Conservation (phyloP, 2,797 vertebrate species). For the Knipowitschia caucasica region DNA sequence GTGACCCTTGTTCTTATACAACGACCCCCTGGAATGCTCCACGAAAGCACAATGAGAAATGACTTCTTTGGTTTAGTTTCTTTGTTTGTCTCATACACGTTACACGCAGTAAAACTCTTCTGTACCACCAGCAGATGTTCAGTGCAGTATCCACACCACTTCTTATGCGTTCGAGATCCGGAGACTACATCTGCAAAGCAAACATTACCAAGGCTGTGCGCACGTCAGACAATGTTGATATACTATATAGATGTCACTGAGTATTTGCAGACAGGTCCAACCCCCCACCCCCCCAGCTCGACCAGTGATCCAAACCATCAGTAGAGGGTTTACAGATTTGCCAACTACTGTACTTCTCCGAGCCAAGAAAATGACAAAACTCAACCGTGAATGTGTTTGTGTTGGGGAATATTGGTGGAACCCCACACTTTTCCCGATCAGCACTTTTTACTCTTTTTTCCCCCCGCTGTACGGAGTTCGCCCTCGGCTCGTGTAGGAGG, state of each 20-base stretch:
- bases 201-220: slow-evolving; percentile 75
- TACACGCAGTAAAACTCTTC: no score
- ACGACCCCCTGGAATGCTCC: slow-evolving; percentile 43
- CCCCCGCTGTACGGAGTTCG: slow-evolving; percentile 46
- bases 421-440: slow-evolving; percentile 62
- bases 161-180: no score
- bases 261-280: slow-evolving; percentile 18
- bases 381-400: slow-evolving; percentile 67
- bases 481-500: slow-evolving; percentile 61
- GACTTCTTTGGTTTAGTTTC: no score
- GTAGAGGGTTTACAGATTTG: slow-evolving; percentile 54
- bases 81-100: no score
- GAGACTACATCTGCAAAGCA: slow-evolving; percentile 68
- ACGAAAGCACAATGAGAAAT: slow-evolving; percentile 55
- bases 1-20: slow-evolving; percentile 41
- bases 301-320: slow-evolving; percentile 53
- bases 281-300: slow-evolving; percentile 35
- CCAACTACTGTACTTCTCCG: slow-evolving; percentile 61
- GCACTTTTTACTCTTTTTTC: slow-evolving; percentile 54
- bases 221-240: slow-evolving; percentile 25
- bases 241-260: slow-evolving; percentile 22
- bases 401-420: slow-evolving; percentile 63
- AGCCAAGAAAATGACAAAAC: slow-evolving; percentile 71
- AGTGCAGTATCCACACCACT: no score
- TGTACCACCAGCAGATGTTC: no score